These are phyloP conservation scores for Coenobita brevimanus DNA, from an alignment of 1,140 invertebrate species.

Conservation along the genomic window DNA sequence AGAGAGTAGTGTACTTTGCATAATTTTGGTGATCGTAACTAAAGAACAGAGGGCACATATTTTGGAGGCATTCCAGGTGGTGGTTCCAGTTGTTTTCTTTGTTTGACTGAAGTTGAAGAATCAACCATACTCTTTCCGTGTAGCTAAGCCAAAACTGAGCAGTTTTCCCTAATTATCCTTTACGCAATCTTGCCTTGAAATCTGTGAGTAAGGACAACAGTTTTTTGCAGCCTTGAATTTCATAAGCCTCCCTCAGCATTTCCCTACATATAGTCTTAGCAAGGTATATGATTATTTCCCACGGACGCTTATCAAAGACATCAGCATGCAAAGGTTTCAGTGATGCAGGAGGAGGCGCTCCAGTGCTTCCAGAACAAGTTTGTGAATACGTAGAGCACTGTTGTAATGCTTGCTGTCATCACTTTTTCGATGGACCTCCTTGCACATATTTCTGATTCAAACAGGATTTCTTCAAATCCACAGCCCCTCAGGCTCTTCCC, in stretches of 20 bases:
- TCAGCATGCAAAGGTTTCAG: background rate
- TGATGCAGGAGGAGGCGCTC: slow-evolving; percentile 1
- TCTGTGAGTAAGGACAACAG: background rate
- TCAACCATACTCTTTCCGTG: slow-evolving; percentile 13
- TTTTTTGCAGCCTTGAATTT: background rate
- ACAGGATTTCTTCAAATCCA: slow-evolving; percentile 5
- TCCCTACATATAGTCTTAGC: background rate
- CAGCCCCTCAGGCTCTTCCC: background rate
- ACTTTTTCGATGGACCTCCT: background rate
- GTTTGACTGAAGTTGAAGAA: background rate
- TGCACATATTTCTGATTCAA: background rate
- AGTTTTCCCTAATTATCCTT: background rate
- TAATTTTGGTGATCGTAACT: slow-evolving; percentile 32
- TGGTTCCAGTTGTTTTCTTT: background rate
- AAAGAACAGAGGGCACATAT: slow-evolving; percentile 24
- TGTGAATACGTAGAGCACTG: slow-evolving; percentile 14
- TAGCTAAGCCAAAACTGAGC: slow-evolving; percentile 4
- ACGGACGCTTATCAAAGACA: background rate
- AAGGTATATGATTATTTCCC: background rate
- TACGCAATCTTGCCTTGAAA: background rate
- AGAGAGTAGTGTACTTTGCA: slow-evolving; percentile 12
- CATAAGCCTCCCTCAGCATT: background rate
- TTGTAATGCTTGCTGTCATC: slow-evolving; percentile 9
- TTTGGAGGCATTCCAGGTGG: background rate
- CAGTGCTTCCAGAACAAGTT: slow-evolving; percentile 15